A percentile compares a stretch with the other conserved stretches of the same genome.
phyloP scores from a whole-genome alignment of 1,140 invertebrate species.

The Camponotus vicinus region DNA sequence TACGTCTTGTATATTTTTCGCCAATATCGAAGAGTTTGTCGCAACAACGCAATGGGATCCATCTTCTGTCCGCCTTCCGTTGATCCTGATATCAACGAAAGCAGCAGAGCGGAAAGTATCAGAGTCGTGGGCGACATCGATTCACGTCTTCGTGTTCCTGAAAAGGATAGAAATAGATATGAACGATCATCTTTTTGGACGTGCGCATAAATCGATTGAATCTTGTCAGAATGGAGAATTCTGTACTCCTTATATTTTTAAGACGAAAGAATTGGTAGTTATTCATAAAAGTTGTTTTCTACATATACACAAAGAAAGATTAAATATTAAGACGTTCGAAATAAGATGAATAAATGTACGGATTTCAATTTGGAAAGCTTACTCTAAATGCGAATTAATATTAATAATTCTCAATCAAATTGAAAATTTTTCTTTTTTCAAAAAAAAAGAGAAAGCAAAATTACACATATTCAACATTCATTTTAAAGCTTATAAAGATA shows the following conservation, averaged over 20 bases:
- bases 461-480: background rate
- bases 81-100: constrained; percentile 41
- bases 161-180: constrained; percentile 50
- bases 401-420: background rate
- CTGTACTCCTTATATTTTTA: background rate
- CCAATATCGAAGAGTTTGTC: constrained; percentile 67
- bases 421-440: background rate
- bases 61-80: constrained; percentile 19
- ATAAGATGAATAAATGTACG: background rate
- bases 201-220: constrained; percentile 47
- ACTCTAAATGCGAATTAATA: background rate
- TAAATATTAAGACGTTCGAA: background rate
- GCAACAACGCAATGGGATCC: constrained; percentile 35
- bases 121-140: constrained; percentile 65
- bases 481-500: too few species aligned
- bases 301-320: background rate
- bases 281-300: background rate
- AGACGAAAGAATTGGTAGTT: background rate
- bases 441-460: background rate
- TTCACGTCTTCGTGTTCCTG: constrained; percentile 40
- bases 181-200: constrained; percentile 48
- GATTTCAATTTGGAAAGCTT: background rate
- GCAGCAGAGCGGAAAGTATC: constrained; percentile 59
- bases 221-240: constrained; percentile 5
- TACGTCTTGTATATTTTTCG: constrained; percentile 65